These are phyloP conservation scores for Aplochiton taeniatus DNA, from an alignment of 2,797 vertebrate species.

Conservation along the genomic window DNA sequence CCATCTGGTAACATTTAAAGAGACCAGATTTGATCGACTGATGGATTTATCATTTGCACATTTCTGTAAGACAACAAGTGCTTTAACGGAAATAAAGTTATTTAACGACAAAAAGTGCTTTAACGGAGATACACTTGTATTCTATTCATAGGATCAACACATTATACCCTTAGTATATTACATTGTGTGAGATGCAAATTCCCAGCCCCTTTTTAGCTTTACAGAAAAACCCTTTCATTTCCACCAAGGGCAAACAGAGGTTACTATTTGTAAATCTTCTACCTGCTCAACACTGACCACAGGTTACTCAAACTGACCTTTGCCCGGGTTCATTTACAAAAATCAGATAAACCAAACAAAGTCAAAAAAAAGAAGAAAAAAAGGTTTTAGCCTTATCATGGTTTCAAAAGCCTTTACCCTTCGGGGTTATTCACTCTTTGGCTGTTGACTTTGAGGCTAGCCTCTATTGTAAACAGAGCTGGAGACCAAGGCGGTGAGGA, in stretches of 20 bases:
- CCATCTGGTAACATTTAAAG: no score
- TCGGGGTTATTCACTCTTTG: constrained; percentile 28
- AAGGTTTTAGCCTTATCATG: constrained; percentile 13
- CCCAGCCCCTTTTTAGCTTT: no score
- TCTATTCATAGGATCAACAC: no score
- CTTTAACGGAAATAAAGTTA: no score
- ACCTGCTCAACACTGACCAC: constrained; percentile 5
- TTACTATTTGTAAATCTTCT: background rate
- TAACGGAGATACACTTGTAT: no score
- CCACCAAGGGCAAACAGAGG: background rate
- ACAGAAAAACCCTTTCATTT: no score
- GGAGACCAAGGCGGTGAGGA: constrained; percentile 2
- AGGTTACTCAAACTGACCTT: constrained; percentile 12
- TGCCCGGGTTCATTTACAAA: constrained; percentile 8
- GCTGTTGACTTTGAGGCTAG: constrained; percentile 40
- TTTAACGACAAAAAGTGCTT: no score
- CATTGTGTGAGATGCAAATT: no score
- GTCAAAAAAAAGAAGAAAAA: background rate
- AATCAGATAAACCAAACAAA: constrained; percentile 19
- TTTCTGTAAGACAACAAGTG: no score
- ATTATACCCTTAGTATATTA: no score
- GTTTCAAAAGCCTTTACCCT: constrained; percentile 36
- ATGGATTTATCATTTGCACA: no score
- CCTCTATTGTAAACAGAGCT: constrained; percentile 47
- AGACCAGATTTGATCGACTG: no score